phyloP scores from a whole-genome alignment of 2,113 vertebrate species.

The Cebus imitator region DNA sequence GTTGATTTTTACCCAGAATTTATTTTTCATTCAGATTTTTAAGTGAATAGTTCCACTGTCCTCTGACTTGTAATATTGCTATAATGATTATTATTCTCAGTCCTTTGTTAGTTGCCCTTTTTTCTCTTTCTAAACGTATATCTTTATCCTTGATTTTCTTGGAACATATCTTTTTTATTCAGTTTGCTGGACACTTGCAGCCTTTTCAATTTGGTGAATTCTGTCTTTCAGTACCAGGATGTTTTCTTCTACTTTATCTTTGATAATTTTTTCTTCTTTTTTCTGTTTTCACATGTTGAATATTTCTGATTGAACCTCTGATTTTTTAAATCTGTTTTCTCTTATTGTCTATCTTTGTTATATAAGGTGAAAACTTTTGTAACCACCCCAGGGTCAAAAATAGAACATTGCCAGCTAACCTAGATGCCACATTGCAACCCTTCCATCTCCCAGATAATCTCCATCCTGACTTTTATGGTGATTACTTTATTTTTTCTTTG shows the following conservation, averaged over 20 bases:
- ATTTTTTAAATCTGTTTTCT: neutral
- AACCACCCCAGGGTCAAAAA: neutral
- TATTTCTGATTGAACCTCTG: neutral
- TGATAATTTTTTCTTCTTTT: neutral
- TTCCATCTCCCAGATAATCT: neutral
- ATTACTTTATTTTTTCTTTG: neutral
- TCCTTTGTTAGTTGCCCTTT: neutral
- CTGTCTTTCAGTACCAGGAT: neutral
- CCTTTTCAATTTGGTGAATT: neutral
- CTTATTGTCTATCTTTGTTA: neutral
- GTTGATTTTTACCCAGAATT: neutral
- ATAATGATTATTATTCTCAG: neutral
- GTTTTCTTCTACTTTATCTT: neutral
- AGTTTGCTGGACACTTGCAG: neutral
- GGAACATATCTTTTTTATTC: neutral
- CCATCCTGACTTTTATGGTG: neutral
- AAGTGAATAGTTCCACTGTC: neutral
- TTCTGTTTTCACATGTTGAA: neutral
- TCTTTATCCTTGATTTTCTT: neutral
- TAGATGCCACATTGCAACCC: neutral
- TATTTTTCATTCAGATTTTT: conserved; percentile 19
- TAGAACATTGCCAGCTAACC: neutral
- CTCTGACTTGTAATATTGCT: neutral
- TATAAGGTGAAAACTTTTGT: neutral
- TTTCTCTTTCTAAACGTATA: neutral